Evolutionary conservation across 2,888 invertebrate species (phyloP), one percentile per base, ranked within the genome.

Genomic region (Drosophila pseudotakahashii): DNA sequence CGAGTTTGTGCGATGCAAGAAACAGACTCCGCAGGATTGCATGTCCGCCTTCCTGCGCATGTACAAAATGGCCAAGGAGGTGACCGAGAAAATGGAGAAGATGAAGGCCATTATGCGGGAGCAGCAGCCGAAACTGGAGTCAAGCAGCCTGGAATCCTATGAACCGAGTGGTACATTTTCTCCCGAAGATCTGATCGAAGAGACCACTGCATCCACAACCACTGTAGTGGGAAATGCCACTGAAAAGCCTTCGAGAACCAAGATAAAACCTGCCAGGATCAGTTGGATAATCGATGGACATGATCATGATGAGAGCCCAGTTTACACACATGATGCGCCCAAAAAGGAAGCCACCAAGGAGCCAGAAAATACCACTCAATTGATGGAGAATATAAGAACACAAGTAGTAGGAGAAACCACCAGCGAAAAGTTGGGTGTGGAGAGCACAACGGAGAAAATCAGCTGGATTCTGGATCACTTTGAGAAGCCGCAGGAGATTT

Each of bases 221-320:
- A 61, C 76, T 7, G 42, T 68, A 10, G 36, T 47, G 6, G 13
- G 16, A 4, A 72, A 68, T 36, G 36, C 3, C 52, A 75, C 57
- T 41, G 42, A 50, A 5, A 81, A 75, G 26, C 75, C 78, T 0
- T 4, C 58, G 13, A 67, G 77, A 11, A 61, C 80, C 7, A 88
- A 89, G 67, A 81, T 89, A 9, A 79, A 75, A 14, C 82, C 85
- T 1, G 58, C 75, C 2, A 73, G 85, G 47, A 82, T 90, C 7
- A 90, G 89, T 51, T 90, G 89, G 89, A 90, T 90, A 53, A 77
- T 90, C 10, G 89, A 90, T 73, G 90, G 90, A 5, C 77, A 79
- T 23, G 90, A 87, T n/a, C 75, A 76, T 26, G 70, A 79, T 44
- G 79, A 78, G 26, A 59, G 70, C 44, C 88, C 73, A 13, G 78